These are phyloP conservation scores for Scylla paramamosain DNA, from an alignment of 1,140 invertebrate species.

Conservation along the genomic window DNA sequence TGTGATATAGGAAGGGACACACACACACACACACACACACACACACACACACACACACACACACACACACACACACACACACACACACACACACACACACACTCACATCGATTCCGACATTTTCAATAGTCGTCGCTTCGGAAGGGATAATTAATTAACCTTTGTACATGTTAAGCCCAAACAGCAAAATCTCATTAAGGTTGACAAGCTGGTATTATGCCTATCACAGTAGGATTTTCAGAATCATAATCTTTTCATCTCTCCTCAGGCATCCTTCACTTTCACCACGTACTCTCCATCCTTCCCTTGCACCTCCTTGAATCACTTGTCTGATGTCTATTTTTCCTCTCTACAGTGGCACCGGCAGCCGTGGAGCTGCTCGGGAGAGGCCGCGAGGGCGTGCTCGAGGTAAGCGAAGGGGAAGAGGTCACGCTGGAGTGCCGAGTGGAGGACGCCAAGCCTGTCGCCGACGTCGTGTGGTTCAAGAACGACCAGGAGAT, in stretches of 20 bases:
- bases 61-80: conserved; percentile 15
- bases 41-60: conserved; percentile 35
- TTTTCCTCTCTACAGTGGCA: conserved; percentile 54
- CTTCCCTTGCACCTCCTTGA: neutral
- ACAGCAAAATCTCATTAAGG: neutral
- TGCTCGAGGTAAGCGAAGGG: conserved; percentile 85
- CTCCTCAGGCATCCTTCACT: neutral
- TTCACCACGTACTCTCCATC: neutral
- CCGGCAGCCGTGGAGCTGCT: conserved; percentile 58
- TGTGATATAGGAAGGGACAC: neutral
- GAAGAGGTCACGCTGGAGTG: conserved; percentile 90
- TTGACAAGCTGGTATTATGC: neutral
- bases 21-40: neutral
- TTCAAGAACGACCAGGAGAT: conserved; percentile 91
- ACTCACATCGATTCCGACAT: neutral
- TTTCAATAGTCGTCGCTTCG: neutral
- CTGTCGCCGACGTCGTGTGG: conserved; percentile 93
- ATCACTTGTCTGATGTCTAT: neutral
- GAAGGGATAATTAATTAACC: neutral
- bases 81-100: conserved; percentile 32
- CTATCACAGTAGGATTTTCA: neutral
- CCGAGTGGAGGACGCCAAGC: conserved; percentile 91
- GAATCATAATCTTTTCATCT: neutral
- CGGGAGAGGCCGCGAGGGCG: conserved; percentile 38
- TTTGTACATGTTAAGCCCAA: neutral